Conservation (phyloP, 2,888 invertebrate species). For the Drosophila neotestacea region DNA sequence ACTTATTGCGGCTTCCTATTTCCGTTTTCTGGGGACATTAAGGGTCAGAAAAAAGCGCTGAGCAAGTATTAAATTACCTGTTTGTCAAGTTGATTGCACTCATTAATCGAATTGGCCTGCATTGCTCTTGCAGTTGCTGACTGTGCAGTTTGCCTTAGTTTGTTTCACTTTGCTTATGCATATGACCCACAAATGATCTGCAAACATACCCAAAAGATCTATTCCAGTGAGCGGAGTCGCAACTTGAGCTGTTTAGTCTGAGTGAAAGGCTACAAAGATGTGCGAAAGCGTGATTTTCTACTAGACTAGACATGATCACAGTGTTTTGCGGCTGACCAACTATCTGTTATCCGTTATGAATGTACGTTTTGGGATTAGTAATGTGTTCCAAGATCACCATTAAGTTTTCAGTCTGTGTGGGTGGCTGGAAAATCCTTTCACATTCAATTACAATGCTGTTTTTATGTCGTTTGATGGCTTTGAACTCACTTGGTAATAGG, state of each 20-base stretch:
- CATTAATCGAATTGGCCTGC: constrained; percentile 59
- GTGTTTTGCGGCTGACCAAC: constrained; percentile 17
- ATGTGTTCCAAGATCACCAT: constrained; percentile 4
- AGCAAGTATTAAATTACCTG: constrained; percentile 53
- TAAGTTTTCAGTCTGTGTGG: constrained; percentile 13
- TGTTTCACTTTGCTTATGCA: constrained; percentile 48
- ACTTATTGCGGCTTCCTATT: constrained; percentile 69
- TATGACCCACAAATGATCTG: constrained; percentile 72
- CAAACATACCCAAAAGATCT: constrained; percentile 41
- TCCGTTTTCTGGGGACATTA: constrained; percentile 48
- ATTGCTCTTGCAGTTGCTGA: constrained; percentile 48
- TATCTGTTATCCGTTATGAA: constrained; percentile 6
- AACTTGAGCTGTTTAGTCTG: constrained; percentile 31
- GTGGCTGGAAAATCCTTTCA: constrained; percentile 64
- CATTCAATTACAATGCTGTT: constrained; percentile 61
- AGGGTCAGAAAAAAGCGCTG: constrained; percentile 19
- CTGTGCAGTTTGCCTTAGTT: constrained; percentile 40
- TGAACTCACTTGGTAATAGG: constrained; percentile 37
- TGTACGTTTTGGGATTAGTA: constrained; percentile 16
- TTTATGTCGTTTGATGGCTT: constrained; percentile 32
- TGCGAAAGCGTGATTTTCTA: constrained; percentile 28
- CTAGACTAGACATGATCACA: constrained; percentile 23
- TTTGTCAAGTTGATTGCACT: constrained; percentile 58
- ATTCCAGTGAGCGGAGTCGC: constrained; percentile 57
- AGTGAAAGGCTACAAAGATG: constrained; percentile 56